Conservation (phyloP, 92 coral and sea anemone species). For the Epizoanthus rinbou region DNA sequence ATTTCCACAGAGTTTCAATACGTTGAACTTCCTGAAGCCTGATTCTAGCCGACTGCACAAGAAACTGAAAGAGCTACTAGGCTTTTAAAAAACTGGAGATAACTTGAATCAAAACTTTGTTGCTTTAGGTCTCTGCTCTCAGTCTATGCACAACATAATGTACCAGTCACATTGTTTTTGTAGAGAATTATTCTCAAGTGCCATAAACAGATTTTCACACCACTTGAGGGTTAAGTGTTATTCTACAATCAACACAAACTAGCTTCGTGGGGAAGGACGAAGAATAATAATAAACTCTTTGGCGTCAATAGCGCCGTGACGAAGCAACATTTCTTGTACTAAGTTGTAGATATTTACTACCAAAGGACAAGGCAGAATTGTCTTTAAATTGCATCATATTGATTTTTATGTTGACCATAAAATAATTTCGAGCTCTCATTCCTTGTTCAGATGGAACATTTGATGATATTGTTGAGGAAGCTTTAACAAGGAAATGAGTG, state of each 20-base stretch:
- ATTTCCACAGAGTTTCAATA: background rate
- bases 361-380: too few species aligned
- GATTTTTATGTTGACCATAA: too few species aligned
- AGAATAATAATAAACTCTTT: background rate
- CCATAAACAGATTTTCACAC: slow-evolving; percentile 19
- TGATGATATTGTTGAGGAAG: too few species aligned
- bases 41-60: background rate
- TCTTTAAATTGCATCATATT: too few species aligned
- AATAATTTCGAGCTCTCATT: too few species aligned
- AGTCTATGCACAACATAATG: background rate
- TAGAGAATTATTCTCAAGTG: slow-evolving; percentile 15
- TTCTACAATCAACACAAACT: background rate
- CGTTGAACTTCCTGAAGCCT: background rate
- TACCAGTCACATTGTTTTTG: background rate
- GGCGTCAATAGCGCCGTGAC: background rate
- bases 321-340: too few species aligned
- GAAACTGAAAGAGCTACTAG: background rate
- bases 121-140: background rate
- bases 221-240: slow-evolving; percentile 1
- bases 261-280: background rate
- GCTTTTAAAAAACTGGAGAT: too few species aligned
- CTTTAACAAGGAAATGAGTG: too few species aligned
- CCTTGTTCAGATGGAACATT: too few species aligned
- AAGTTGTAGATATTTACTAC: too few species aligned
- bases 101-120: background rate